Evolutionary conservation across 2,113 vertebrate genomes (phyloP).

Genomic region (Baryphthengus martii): DNA sequence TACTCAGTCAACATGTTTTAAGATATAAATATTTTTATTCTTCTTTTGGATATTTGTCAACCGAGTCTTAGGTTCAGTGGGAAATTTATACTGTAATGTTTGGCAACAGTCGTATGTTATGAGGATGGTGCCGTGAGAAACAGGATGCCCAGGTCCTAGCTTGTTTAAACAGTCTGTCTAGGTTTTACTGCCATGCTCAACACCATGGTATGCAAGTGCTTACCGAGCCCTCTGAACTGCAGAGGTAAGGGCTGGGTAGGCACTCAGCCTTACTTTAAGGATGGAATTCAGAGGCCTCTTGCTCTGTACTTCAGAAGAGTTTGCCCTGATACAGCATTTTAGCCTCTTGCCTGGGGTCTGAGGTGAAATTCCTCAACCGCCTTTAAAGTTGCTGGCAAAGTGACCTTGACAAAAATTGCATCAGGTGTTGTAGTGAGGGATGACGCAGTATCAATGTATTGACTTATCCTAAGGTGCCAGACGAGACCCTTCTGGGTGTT

Average conservation of each 20-base stretch:
- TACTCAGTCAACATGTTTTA: neutral
- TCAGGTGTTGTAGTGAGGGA: neutral
- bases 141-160: neutral
- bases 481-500: neutral
- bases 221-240: neutral
- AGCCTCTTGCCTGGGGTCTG: neutral
- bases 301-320: neutral
- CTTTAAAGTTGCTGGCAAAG: neutral
- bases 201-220: neutral
- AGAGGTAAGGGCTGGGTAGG: neutral
- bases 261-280: neutral
- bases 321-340: neutral
- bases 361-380: neutral
- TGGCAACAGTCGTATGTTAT: neutral
- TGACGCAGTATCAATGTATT: neutral
- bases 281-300: neutral
- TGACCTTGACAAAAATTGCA: neutral
- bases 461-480: neutral
- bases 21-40: constrained; percentile 18
- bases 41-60: constrained; percentile 3
- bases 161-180: neutral
- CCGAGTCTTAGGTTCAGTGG: neutral
- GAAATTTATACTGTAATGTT: neutral
- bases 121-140: constrained; percentile 17
- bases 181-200: neutral